Base-by-base conservation (phyloP, 1,140 invertebrate species). In the Tachypleus tridentatus region DNA sequence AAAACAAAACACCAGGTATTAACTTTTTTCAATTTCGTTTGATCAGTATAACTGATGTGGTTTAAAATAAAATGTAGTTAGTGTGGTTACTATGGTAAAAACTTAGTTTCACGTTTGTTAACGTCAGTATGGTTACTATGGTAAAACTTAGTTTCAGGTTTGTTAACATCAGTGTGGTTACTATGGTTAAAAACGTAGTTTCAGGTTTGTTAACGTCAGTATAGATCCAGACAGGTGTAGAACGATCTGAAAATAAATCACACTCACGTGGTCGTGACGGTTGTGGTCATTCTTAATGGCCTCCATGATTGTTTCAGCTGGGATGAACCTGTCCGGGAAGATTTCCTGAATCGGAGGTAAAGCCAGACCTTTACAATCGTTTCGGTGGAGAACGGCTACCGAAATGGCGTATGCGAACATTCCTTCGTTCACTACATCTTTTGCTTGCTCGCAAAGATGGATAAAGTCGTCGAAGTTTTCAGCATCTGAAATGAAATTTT, bases 341-440 rank as follows among this genome's bases (percentile, higher is more conserved):
- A 86, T 78, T 73, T 87, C 85, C 71, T 86, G 86, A 51, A 83
- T 79, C 11, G 85, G 81, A 5, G 86, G 85, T 0, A 86, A 66
- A 54, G 77, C 76, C 61, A 86, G 78, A 64, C 81, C 79, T 49
- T 74, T 72, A 56, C 74, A 77, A 56, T 76, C 85, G 9, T 76
- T 70, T 49, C 84, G 77, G 73, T 86, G 83, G 65, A 82, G 74
- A 7, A 84, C 75, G 52, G 84, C 83, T 4, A 80, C 78, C 56
- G 77, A 80, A 53, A 85, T 74, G 5, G 82, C 80, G 62, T 85
- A 84, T 8, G 81, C 71, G 74, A 84, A 87, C 74, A 84, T 80
- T 81, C 81, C 80, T 49, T 80, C 80, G 76, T 86, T 87, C 67
- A 85, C 76, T 70, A 81, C 73, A 64, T 83, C 77, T 47, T 84